Base-by-base conservation (phyloP, 2,888 invertebrate genomes). In the Branchipolynoe longqiensis region DNA sequence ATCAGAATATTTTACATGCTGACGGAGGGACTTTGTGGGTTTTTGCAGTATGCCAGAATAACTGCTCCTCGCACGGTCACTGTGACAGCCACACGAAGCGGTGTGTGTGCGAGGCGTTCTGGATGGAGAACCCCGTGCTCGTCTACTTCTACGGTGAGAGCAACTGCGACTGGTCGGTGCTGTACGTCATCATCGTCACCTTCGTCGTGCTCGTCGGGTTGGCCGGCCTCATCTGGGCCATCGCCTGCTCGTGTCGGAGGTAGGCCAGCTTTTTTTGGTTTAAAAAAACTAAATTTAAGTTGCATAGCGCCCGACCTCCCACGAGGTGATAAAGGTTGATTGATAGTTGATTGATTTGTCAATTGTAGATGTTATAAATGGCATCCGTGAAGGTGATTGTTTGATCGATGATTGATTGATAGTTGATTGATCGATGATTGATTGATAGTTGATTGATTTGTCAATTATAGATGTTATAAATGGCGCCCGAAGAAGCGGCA, bases 71-170 rank as follows among this genome's bases (percentile, higher is more conserved):
- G 8, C 98, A 98, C 94, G 98, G 98, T 83, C 95, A 95, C 54
- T 98, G 98, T 94, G 96, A 97, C 93, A 96, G 96, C 92, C 95
- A 96, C 89, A 96, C 97, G 6, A 95, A 98, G 90, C 95, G 96
- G 85, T 98, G 98, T 92, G 95, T 97, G 90, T 98, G 98, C 94
- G 97, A 98, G 94, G 97, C 98, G 31, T 98, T 98, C 95, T 98
- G 98, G 98, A 98, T 98, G 97, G 96, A 97, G 94, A 97, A 97
- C 93, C 95, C 96, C 54, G 94, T 96, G 87, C 95, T 95, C 81
- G 95, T 95, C 86, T 95, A 95, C 92, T 95, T 95, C 87, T 96
- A 96, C 87, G 95, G 96, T 85, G 96, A 96, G 91, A 95, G 96
- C 12, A 97, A 97, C 94, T 97, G 97, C 93, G 97, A 97, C 93